Conservation (phyloP, 2,113 vertebrate species). For the Microtus richardsoni region DNA sequence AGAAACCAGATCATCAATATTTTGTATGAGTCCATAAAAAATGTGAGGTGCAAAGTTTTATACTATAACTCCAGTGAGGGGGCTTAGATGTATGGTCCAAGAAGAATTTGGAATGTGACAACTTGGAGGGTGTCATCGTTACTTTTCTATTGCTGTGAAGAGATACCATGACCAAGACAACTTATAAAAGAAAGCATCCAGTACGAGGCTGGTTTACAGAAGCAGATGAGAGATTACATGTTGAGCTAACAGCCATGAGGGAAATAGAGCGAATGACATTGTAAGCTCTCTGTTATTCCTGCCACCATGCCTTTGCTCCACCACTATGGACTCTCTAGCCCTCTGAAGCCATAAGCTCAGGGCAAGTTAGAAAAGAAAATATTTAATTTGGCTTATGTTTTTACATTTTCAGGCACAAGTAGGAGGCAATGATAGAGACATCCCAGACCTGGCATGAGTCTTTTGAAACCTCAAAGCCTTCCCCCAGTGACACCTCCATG, state of each 20-base stretch:
- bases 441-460: not conserved
- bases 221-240: not conserved
- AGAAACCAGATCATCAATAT: constrained; percentile 95
- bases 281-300: not conserved
- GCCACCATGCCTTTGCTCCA: not conserved
- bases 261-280: not conserved
- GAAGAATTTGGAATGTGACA: not conserved
- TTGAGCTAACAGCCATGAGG: not conserved
- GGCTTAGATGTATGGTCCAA: not conserved
- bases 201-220: not conserved
- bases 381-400: not conserved
- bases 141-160: not conserved
- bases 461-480: not conserved
- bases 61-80: constrained; percentile 94
- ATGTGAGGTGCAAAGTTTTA: constrained; percentile 91
- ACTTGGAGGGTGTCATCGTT: not conserved
- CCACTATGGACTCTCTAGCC: not conserved
- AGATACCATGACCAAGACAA: not conserved
- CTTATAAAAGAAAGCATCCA: not conserved
- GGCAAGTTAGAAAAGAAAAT: not conserved
- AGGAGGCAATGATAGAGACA: not conserved
- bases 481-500: not conserved
- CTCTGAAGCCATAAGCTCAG: not conserved
- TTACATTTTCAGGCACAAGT: not conserved
- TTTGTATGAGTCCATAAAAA: constrained; percentile 93